Percentiles rank a stretch among this genome's conserved stretches.
phyloP scores from a whole-genome alignment of 2,888 invertebrate species.

The Allacma fusca region DNA sequence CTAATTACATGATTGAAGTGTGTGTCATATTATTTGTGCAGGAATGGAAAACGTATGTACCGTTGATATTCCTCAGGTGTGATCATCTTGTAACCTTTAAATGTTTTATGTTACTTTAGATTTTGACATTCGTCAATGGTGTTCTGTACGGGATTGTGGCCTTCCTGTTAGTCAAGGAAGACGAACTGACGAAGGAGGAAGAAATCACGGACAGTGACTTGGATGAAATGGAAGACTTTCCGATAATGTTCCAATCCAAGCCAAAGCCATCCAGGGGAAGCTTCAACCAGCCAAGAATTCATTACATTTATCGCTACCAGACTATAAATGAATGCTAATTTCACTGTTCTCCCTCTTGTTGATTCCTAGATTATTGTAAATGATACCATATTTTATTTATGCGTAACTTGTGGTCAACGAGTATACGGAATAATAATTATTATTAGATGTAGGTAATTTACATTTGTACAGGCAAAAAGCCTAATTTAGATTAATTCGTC shows the following conservation, averaged over 20 bases:
- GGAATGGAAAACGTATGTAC: too few species aligned
- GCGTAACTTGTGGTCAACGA: too few species aligned
- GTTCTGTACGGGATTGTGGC: constrained; percentile 34
- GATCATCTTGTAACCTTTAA: background rate
- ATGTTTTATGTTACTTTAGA: background rate
- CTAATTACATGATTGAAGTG: background rate
- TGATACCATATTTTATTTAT: too few species aligned
- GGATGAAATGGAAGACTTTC: constrained; percentile 27
- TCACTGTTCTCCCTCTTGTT: background rate
- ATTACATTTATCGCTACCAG: background rate
- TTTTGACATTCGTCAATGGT: constrained; percentile 33
- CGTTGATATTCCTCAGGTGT: too few species aligned
- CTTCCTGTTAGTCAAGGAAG: constrained; percentile 29
- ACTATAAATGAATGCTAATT: background rate
- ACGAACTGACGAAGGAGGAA: constrained; percentile 25
- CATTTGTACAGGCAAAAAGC: too few species aligned
- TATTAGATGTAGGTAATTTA: too few species aligned
- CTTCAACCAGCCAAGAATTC: background rate
- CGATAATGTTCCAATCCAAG: background rate
- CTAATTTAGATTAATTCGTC: too few species aligned
- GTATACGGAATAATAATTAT: too few species aligned
- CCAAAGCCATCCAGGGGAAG: background rate
- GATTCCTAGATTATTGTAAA: background rate
- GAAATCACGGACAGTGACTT: constrained; percentile 37
- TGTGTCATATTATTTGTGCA: too few species aligned